Percentiles rank a stretch among this genome's conserved stretches.
Evolutionary conservation across 1,140 invertebrate genomes (phyloP).

Genomic region (Solenopsis invicta): DNA sequence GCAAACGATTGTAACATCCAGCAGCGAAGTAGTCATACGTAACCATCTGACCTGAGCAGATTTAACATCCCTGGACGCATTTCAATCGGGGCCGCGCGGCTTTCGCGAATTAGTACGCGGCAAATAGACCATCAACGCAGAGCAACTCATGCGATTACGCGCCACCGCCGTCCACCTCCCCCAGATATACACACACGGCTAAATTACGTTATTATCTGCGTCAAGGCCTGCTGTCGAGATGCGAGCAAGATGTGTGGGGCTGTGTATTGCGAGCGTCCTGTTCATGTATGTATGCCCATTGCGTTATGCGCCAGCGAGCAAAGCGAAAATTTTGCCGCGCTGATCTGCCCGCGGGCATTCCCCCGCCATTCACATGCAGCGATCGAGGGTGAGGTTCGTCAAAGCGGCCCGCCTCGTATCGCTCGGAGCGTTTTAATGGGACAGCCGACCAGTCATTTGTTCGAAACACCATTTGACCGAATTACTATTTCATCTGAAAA

Average conservation of each 20-base stretch:
- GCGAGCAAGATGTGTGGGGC: slow-evolving; percentile 35
- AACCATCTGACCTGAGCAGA: background rate
- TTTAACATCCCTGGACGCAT: slow-evolving; percentile 40
- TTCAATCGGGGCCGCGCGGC: slow-evolving; percentile 26
- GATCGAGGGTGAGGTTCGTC: slow-evolving; percentile 42
- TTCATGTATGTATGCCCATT: slow-evolving; percentile 32
- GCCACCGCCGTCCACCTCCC: background rate
- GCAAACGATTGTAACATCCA: background rate
- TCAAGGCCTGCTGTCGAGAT: slow-evolving; percentile 52
- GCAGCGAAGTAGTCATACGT: background rate
- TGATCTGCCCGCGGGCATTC: slow-evolving; percentile 47
- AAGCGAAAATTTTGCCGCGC: slow-evolving; percentile 60
- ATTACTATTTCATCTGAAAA: slow-evolving; percentile 51
- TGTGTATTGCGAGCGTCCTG: background rate
- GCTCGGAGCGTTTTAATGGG: slow-evolving; percentile 55
- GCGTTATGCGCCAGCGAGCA: slow-evolving; percentile 61
- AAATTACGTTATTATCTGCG: slow-evolving; percentile 75
- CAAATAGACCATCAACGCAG: slow-evolving; percentile 36
- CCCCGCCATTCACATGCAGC: slow-evolving; percentile 36
- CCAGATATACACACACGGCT: slow-evolving; percentile 51
- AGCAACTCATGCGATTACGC: slow-evolving; percentile 49
- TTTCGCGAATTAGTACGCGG: slow-evolving; percentile 25
- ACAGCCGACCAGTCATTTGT: slow-evolving; percentile 33
- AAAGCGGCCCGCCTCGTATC: slow-evolving; percentile 45
- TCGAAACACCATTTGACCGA: slow-evolving; percentile 50